Base-by-base conservation (phyloP, 2,797 vertebrate genomes). In the Bradypodion pumilum region DNA sequence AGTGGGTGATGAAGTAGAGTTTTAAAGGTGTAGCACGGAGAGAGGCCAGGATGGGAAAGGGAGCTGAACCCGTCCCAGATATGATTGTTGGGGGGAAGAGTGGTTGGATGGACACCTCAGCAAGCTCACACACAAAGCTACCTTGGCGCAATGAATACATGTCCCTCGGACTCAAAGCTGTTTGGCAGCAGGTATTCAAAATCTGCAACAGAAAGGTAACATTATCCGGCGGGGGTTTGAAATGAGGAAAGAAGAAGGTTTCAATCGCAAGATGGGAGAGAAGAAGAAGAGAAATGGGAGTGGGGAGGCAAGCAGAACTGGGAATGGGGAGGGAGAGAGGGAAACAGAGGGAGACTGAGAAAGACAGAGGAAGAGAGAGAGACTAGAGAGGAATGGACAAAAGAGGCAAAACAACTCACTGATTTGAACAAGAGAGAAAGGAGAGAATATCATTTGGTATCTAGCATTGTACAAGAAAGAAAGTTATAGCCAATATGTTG, bases 131-230 rank as follows among this genome's bases (percentile, higher is more conserved):
- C 96, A 93, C 96, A 97, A 91, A 96, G 97, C 97, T 99, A 99
- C 98, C 98, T 99, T 97, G 98, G 98, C 95, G 98, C 98, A 97
- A 99, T 98, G 98, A 99, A 99, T 94, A 99, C 98, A 97, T 98
- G 98, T 97, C 98, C 98, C 97, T 98, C 98, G 96, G 98, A 98
- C 96, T 99, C 98, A 98, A 99, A 99, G 97, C 96, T 99, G 98
- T 97, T 97, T 97, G 98, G 98, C 97, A 99, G 98, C 97, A 99
- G 97, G 97, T 97, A 99, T 96, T 99, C 98, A 99, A 99, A 99
- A 99, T 99, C 98, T 99, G 98, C 97, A 99, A 99, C 97, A 99
- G 98, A 99, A 98, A 99, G 94, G 97, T 96, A 97, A 97, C 96
- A 97, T 99, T 99, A 98, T 97, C 97, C 82, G 94, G 97, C 96